Conservation (phyloP, 2,113 vertebrate genomes). For the Callithrix jacchus region DNA sequence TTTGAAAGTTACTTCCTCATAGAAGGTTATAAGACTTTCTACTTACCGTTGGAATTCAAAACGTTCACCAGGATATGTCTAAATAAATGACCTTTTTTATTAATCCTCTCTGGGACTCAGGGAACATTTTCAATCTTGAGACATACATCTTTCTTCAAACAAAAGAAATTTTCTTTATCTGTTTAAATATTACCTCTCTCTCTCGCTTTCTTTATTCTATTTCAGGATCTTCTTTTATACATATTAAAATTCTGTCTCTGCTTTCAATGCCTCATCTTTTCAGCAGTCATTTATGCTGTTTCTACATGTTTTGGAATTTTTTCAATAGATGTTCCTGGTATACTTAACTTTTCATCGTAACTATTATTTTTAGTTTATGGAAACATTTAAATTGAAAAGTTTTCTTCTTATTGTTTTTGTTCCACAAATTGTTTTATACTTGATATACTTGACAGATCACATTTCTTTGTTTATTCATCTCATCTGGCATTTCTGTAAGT, state of each 20-base stretch:
- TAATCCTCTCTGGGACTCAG: conserved; percentile 48
- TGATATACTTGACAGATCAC: too few species aligned
- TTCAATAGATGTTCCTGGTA: background rate
- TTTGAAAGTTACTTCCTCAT: conserved; percentile 28
- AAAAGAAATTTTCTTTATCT: conserved; percentile 46
- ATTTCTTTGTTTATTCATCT: too few species aligned
- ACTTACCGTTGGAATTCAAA: conserved; percentile 59
- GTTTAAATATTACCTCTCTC: conserved; percentile 49
- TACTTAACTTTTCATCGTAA: background rate
- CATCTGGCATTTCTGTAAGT: background rate
- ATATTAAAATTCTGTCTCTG: background rate
- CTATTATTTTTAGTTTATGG: background rate
- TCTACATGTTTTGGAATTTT: background rate
- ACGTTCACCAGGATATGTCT: conserved; percentile 37
- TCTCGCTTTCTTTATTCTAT: conserved; percentile 26
- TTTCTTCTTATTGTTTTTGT: background rate
- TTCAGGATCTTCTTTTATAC: background rate
- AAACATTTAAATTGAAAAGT: background rate
- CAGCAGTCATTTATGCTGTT: background rate
- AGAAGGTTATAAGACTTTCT: conserved; percentile 50
- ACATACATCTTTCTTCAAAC: conserved; percentile 51
- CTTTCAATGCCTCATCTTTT: background rate
- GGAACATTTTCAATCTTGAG: conserved; percentile 36
- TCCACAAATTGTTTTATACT: background rate
- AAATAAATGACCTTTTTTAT: conserved; percentile 64